A percentile compares a stretch with the other conserved stretches of the same genome.
Evolutionary conservation across 2,888 invertebrate species (phyloP).

Genomic region (Nomada flava): DNA sequence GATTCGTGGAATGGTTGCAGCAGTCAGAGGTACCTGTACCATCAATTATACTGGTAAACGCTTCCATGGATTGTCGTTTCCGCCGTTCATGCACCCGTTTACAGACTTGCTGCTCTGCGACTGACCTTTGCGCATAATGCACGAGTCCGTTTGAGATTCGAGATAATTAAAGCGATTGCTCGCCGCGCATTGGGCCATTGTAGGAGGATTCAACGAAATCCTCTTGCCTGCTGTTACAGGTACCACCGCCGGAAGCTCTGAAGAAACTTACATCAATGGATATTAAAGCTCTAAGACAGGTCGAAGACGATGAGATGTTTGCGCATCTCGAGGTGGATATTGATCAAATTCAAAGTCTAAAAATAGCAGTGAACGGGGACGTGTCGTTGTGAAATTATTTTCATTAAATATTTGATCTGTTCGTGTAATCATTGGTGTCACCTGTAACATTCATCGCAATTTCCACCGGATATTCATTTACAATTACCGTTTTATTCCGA

Average conservation of each 20-base stretch:
- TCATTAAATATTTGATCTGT: background rate
- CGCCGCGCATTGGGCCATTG: constrained; percentile 1
- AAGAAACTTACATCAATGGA: constrained; percentile 45
- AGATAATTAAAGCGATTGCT: constrained; percentile 24
- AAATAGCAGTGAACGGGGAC: constrained; percentile 42
- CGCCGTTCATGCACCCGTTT: background rate
- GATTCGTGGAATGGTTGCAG: constrained; percentile 76
- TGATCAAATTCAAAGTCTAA: constrained; percentile 65
- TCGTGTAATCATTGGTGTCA: background rate
- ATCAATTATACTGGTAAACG: background rate
- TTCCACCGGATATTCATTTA: background rate
- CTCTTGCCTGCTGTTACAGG: constrained; percentile 47
- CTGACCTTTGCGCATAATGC: background rate
- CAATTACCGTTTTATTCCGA: background rate
- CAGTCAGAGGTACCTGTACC: constrained; percentile 60
- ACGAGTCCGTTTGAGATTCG: background rate
- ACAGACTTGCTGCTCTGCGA: background rate
- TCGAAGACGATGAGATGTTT: constrained; percentile 55
- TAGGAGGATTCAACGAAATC: constrained; percentile 18
- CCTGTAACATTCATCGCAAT: background rate
- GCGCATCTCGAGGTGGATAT: constrained; percentile 63
- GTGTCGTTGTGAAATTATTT: background rate
- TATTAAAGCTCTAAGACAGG: constrained; percentile 33
- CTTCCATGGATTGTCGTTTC: background rate
- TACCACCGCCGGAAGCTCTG: constrained; percentile 50